Evolutionary conservation across 2,888 invertebrate genomes (phyloP).

Genomic region (Clepsis dumicolana): DNA sequence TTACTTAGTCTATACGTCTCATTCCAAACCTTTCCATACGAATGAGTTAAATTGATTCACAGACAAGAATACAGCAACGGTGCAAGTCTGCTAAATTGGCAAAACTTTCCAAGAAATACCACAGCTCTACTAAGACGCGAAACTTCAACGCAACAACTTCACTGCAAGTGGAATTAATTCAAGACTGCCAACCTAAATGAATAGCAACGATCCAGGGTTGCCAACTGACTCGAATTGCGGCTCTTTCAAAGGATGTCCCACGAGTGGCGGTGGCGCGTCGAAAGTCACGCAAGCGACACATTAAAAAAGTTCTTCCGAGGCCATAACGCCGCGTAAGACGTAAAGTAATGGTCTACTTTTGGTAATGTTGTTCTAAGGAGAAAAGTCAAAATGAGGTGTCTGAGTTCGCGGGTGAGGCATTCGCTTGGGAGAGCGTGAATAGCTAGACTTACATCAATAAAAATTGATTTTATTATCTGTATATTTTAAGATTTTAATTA

Average conservation of each 20-base stretch:
- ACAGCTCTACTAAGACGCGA: conserved; percentile 5
- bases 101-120: not conserved
- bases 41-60: no score
- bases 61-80: not conserved
- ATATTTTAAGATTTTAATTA: no score
- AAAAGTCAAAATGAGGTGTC: not conserved
- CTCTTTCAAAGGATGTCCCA: conserved; percentile 24
- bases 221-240: conserved; percentile 26
- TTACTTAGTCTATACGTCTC: no score
- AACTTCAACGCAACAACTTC: conserved; percentile 22
- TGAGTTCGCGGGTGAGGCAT: no score
- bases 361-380: not conserved
- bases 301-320: conserved; percentile 30
- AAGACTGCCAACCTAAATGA: conserved; percentile 30
- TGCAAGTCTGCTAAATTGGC: not conserved
- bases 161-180: conserved; percentile 28
- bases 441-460: no score
- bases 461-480: no score
- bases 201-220: conserved; percentile 17
- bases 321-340: conserved; percentile 25
- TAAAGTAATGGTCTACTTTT: not conserved
- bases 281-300: conserved; percentile 11
- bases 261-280: not conserved
- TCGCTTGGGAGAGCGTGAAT: no score
- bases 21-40: no score